These are phyloP conservation scores for Stictonetta naevosa DNA, from an alignment of 2,113 vertebrate genomes.

Conservation along the genomic window DNA sequence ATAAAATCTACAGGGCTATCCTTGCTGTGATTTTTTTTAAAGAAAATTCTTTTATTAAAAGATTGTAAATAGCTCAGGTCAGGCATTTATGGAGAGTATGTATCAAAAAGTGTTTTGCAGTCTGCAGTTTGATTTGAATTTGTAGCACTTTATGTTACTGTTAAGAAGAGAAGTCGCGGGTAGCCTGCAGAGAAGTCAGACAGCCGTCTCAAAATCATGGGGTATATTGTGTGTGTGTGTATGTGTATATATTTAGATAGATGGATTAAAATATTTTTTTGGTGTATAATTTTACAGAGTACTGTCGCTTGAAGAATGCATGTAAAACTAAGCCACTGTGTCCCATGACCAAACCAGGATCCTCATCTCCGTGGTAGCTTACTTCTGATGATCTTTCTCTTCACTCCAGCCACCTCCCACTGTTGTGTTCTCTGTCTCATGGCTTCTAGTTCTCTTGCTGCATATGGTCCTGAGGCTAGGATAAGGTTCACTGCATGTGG, in stretches of 20 bases:
- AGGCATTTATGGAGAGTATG: not conserved
- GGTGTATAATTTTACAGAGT: accelerated
- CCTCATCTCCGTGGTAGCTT: not conserved
- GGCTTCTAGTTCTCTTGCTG: not conserved
- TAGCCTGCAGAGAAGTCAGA: not conserved
- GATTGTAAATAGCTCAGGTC: not conserved
- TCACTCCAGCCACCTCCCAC: not conserved
- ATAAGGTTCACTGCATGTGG: not conserved
- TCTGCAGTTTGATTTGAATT: not conserved
- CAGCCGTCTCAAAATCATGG: not conserved
- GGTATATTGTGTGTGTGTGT: accelerated
- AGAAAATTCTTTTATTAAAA: not conserved
- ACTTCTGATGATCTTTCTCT: not conserved
- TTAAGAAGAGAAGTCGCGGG: not conserved
- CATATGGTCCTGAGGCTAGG: not conserved
- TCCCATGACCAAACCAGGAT: not conserved
- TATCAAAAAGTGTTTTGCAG: not conserved
- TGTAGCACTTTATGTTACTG: not conserved
- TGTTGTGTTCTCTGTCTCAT: not conserved
- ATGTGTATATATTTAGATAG: not conserved
- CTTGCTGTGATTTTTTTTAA: not conserved
- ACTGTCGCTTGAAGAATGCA: not conserved
- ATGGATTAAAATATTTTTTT: not conserved
- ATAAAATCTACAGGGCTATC: not conserved
- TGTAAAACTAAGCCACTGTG: not conserved